Conservation (phyloP, 2,888 invertebrate genomes). For the Noctua fimbriata region DNA sequence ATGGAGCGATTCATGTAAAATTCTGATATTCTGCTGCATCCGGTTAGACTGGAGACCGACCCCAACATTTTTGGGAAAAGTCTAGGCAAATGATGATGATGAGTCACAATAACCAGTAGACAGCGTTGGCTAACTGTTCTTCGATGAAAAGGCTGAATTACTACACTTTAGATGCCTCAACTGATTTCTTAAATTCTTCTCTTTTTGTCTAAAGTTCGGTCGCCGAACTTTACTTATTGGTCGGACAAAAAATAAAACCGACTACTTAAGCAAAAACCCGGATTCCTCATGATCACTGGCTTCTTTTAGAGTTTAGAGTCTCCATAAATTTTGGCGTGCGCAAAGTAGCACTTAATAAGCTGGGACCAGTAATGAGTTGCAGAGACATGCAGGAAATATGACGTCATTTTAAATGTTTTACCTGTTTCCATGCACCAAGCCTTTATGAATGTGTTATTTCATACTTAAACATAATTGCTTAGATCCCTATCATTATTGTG, state of each 20-base stretch:
- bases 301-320: slow-evolving; percentile 13
- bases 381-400: slow-evolving; percentile 68
- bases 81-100: too few relatives aligned
- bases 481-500: slow-evolving; percentile 87
- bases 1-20: background rate
- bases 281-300: slow-evolving; percentile 2
- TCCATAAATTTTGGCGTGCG: slow-evolving; percentile 12
- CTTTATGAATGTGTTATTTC: slow-evolving; percentile 79
- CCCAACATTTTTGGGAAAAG: too few relatives aligned
- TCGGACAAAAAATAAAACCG: slow-evolving; percentile 8
- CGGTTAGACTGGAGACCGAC: too few relatives aligned
- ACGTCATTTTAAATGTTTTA: slow-evolving; percentile 76
- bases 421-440: slow-evolving; percentile 76
- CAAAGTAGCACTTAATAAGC: slow-evolving; percentile 35
- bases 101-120: background rate
- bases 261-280: background rate
- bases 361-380: slow-evolving; percentile 24
- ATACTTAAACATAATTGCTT: slow-evolving; percentile 82
- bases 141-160: slow-evolving; percentile 15
- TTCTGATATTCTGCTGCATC: background rate
- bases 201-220: slow-evolving; percentile 49
- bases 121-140: slow-evolving; percentile 36
- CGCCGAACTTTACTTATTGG: slow-evolving; percentile 10
- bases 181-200: slow-evolving; percentile 18
- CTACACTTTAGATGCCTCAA: slow-evolving; percentile 36